A percentile compares a stretch with the other conserved stretches of the same genome.
phyloP scores from a whole-genome alignment of 2,888 invertebrate genomes.

The Itoplectis maculator region DNA sequence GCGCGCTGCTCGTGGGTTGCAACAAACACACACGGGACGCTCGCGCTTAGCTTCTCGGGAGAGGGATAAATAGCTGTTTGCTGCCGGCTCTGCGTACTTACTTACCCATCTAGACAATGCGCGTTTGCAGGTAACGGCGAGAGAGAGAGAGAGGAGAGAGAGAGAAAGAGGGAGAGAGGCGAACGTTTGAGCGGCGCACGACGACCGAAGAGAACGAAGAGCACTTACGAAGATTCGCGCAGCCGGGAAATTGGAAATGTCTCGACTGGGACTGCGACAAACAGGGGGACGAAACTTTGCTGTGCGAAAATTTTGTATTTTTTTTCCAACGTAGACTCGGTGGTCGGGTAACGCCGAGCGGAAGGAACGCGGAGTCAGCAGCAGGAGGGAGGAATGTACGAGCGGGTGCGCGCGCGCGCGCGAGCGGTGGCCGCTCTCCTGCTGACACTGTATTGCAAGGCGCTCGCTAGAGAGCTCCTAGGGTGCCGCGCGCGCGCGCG shows the following conservation, averaged over 20 bases:
- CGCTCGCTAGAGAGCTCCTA: conserved; percentile 14
- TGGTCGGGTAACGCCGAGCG: no score
- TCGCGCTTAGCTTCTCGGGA: background rate
- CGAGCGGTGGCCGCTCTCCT: conserved; percentile 44
- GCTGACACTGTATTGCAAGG: conserved; percentile 22
- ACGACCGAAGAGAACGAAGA: background rate
- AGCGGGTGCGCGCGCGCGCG: no score
- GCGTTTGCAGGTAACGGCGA: background rate
- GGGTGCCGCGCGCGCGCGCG: no score
- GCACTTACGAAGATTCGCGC: background rate
- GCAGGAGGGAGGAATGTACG: conserved; percentile 31
- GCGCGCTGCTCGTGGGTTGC: conserved; percentile 6
- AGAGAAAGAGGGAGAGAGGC: background rate
- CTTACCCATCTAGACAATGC: conserved; percentile 1
- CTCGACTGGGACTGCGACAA: background rate
- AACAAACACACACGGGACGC: conserved; percentile 14
- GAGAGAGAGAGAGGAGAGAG: background rate
- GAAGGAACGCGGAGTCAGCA: conserved; percentile 18
- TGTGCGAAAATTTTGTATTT: conserved; percentile 8
- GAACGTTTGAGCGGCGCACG: background rate
- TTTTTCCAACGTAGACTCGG: conserved; percentile 4
- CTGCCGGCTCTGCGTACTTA: background rate
- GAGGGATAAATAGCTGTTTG: background rate
- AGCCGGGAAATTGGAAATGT: conserved; percentile 1
- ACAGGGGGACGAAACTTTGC: conserved; percentile 65